Conservation (phyloP, 2,888 invertebrate species). For the Portevinia maculata region DNA sequence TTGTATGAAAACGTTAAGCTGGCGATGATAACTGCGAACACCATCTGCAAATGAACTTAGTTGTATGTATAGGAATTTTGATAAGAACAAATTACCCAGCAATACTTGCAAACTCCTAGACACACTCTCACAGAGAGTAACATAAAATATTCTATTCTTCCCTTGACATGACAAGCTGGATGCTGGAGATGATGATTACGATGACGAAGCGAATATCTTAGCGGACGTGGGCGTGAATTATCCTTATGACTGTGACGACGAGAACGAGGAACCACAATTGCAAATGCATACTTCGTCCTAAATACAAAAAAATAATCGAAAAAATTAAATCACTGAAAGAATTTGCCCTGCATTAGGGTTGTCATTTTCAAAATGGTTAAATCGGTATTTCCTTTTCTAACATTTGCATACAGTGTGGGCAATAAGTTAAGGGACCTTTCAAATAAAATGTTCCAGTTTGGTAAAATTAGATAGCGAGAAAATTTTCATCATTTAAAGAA, state of each 20-base stretch:
- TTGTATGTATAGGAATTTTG: slow-evolving; percentile 59
- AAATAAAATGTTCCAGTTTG: no score
- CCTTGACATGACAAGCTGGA: slow-evolving; percentile 51
- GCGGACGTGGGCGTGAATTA: slow-evolving; percentile 29
- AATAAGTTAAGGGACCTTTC: slow-evolving; percentile 7
- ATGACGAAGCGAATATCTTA: slow-evolving; percentile 63
- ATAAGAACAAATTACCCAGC: slow-evolving; percentile 61
- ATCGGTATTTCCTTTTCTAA: slow-evolving; percentile 13
- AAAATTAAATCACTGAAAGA: slow-evolving; percentile 66
- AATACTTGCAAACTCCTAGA: slow-evolving; percentile 29
- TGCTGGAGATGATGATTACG: slow-evolving; percentile 60
- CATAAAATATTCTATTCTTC: slow-evolving; percentile 52
- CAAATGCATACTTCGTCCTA: slow-evolving; percentile 60
- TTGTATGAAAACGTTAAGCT: slow-evolving; percentile 60
- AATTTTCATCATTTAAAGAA: no score
- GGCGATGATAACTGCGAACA: slow-evolving; percentile 71
- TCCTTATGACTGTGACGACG: slow-evolving; percentile 1
- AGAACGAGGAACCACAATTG: slow-evolving; percentile 34
- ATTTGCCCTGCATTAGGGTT: slow-evolving; percentile 52
- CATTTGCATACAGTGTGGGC: slow-evolving; percentile 33
- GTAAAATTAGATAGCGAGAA: no score
- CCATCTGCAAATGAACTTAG: slow-evolving; percentile 70
- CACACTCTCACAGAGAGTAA: slow-evolving; percentile 21
- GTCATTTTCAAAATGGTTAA: slow-evolving; percentile 59
- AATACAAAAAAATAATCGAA: slow-evolving; percentile 67